Evolutionary conservation across 1,140 invertebrate species (phyloP), one percentile per base, ranked within the genome.

Genomic region (Cydia pomonella): DNA sequence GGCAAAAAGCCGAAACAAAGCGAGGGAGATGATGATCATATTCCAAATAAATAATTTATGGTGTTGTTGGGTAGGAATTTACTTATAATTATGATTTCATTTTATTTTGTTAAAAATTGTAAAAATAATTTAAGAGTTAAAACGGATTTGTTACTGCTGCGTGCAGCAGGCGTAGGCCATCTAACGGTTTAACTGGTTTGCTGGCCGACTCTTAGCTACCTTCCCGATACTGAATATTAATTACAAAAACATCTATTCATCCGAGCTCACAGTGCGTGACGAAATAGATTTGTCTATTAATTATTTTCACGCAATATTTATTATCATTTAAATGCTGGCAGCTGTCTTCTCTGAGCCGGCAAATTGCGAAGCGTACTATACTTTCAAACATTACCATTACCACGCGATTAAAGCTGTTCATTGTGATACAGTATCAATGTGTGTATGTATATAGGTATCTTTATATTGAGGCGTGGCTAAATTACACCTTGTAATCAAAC

Each of bases 251-350:
- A 10, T 69, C 64, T 69, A 69, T 69, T 69, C 64, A 69, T 29
- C n/a, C 64, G 29, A 18, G 29, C 64, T 38, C 9, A 21, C 29
- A 69, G 33, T 38, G 64, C 29, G 64, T 69, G 29, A 69, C 64
- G 64, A 69, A 69, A 69, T n/a, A 33, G 64, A 69, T 69, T 69
- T 69, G 27, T 38, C 27, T 41, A 38, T 41, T 69, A 69, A 38
- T 69, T 69, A 69, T 69, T 69, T 69, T 69, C 64, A 69, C 64
- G 64, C 64, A 69, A 69, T 69, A 69, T 69, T 69, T 69, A 69
- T 69, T 69, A 69, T 41, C 33, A 69, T 69, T 27, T 69, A 69
- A 69, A 38, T 38, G 64, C 64, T 69, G 64, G 29, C 64, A 69
- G 64, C 64, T 69, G 64, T 69, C 29, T 69, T 69, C 64, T 69